Percentiles rank a stretch among this genome's conserved stretches.
These are phyloP conservation scores for Podargus strigoides DNA, from an alignment of 2,797 vertebrate species.

Conservation along the genomic window DNA sequence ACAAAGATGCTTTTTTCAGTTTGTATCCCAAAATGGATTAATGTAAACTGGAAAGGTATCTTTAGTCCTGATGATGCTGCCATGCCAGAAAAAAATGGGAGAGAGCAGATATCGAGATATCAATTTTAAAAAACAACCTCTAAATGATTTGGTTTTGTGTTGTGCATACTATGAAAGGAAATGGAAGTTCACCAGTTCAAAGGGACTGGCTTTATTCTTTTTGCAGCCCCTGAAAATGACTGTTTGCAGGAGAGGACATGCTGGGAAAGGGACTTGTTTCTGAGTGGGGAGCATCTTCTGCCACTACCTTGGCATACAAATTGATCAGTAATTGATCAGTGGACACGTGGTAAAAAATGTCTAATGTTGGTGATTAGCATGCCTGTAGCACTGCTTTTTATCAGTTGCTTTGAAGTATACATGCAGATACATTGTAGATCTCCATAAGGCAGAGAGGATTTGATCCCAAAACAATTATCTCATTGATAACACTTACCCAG, in stretches of 20 bases:
- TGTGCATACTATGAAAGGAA: background rate
- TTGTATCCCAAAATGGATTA: background rate
- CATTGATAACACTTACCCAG: background rate
- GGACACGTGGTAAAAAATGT: background rate
- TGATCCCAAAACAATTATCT: background rate
- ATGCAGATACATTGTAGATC: rapidly evolving
- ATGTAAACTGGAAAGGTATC: background rate
- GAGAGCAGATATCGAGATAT: background rate
- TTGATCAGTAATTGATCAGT: background rate
- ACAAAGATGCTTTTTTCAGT: background rate
- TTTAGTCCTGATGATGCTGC: background rate
- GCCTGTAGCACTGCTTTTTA: background rate
- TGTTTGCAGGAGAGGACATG: background rate
- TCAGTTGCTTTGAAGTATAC: background rate
- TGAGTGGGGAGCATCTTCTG: background rate
- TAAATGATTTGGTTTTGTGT: background rate
- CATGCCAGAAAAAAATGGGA: background rate
- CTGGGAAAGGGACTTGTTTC: background rate
- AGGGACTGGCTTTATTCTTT: background rate
- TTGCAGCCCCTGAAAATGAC: background rate
- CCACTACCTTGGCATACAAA: background rate
- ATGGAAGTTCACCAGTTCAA: background rate
- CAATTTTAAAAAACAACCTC: background rate
- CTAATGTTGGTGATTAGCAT: background rate
- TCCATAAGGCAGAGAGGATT: background rate